phyloP scores from a whole-genome alignment of 2,113 vertebrate genomes.

The Phylloscopus whistleri region DNA sequence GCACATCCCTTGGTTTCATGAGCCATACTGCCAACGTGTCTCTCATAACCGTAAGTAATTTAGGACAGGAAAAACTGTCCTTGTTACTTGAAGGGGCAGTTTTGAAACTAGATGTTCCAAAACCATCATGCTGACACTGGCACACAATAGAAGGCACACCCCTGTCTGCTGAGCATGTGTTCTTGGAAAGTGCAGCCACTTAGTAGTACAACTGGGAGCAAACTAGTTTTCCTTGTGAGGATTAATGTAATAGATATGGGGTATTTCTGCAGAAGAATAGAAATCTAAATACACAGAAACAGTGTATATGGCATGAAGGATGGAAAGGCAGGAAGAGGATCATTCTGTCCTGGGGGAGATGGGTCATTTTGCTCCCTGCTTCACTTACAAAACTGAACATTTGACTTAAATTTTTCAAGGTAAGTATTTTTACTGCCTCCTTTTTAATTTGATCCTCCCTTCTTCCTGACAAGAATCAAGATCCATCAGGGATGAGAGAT shows the following conservation, averaged over 20 bases:
- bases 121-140: not conserved
- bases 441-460: not conserved
- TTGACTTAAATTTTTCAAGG: not conserved
- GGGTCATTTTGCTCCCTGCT: not conserved
- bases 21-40: slow-evolving; percentile 4
- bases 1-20: slow-evolving; percentile 58
- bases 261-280: not conserved
- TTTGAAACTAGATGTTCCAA: not conserved
- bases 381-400: not conserved
- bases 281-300: not conserved
- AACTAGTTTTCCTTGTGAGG: not conserved
- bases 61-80: not conserved
- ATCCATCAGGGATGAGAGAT: not conserved
- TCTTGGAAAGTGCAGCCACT: not conserved
- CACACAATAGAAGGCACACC: not conserved
- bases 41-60: not conserved
- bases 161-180: not conserved
- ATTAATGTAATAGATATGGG: not conserved
- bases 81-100: not conserved
- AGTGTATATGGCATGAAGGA: not conserved
- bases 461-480: not conserved
- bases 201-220: not conserved
- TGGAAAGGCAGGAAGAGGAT: not conserved
- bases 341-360: not conserved
- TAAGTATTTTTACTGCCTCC: not conserved